Base-by-base conservation (phyloP, 2,888 invertebrate species). In the Harpalus rubripes region DNA sequence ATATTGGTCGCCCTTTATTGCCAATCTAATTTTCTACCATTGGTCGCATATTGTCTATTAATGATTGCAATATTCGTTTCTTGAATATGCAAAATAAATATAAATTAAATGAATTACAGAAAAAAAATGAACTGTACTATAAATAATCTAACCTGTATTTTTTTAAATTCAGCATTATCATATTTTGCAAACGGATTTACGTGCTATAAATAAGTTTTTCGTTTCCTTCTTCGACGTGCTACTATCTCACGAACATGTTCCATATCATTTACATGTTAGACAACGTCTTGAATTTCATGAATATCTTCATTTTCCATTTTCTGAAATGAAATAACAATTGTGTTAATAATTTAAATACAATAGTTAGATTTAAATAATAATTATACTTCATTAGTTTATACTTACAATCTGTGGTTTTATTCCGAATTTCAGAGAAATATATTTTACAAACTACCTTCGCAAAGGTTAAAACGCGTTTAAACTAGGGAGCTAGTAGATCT, bases 121-220 rank as follows among this genome's bases (percentile, higher is more conserved):
- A 61, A 0, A 18, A 61, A 2, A 18, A 16, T 16, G 1, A 10
- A 44, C 6, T 61, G 18, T 8, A 61, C 18, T 61, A 15, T 15
- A 44, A 44, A 10, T 18, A 18, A 61, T 44, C 18, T 61, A 8
- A 61, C 61, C 61, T 15, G 6, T 61, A 61, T 18, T 18, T 61
- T 61, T 8, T 61, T 61, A 61, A 61, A 61, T 18, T 61, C 18
- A n/a, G 0, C 1, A 18, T 18, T 16, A 18, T 61, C 18, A 61
- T 61, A 61, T 61, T 61, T 61, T 61, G 18, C 61, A 61, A 61
- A 61, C 6, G 18, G 61, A 61, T 61, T 61, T 61, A 61, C 18
- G 18, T 61, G 61, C 3, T 61, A 0, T 8, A 61, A 61, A 61
- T 61, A 61, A 16, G 18, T 18, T 61, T 61, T 61, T 6, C 3